phyloP scores from a whole-genome alignment of 2,113 vertebrate species.

The Passer montanus region DNA sequence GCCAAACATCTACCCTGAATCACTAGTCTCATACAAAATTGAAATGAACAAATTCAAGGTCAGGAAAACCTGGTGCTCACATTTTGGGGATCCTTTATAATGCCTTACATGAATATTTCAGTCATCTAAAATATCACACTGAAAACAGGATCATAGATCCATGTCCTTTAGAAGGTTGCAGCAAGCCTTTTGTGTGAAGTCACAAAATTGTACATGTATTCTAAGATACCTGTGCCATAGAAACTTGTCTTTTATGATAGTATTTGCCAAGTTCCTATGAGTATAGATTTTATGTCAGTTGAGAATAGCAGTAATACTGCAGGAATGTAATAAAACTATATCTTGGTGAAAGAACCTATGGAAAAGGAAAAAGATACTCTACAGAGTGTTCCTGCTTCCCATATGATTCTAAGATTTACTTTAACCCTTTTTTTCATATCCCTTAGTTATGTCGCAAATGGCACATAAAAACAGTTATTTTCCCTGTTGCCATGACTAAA shows the following conservation, averaged over 20 bases:
- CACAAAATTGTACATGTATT: conserved; percentile 50
- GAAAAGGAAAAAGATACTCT: not conserved
- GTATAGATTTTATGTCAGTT: conserved; percentile 67
- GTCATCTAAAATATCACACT: conserved; percentile 51
- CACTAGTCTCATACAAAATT: not conserved
- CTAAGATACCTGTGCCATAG: conserved; percentile 15
- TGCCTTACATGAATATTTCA: conserved; percentile 67
- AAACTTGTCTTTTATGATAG: conserved; percentile 17
- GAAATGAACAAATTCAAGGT: conserved; percentile 23
- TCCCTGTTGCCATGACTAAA: not conserved
- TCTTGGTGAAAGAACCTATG: not conserved
- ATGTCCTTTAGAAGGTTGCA: conserved; percentile 43
- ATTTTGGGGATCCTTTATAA: conserved; percentile 39
- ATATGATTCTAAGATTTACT: not conserved
- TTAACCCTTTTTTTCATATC: not conserved
- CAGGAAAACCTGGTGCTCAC: conserved; percentile 3
- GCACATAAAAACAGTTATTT: not conserved
- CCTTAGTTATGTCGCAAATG: not conserved
- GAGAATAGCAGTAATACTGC: conserved; percentile 8
- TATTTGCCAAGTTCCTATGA: conserved; percentile 20
- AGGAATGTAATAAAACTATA: conserved; percentile 29
- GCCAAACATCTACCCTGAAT: not conserved
- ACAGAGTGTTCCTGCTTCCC: not conserved
- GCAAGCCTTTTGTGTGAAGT: conserved; percentile 43
- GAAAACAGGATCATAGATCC: conserved; percentile 44